These are phyloP conservation scores for Alentia gelatinosa DNA, from an alignment of 2,888 invertebrate genomes.

Conservation along the genomic window DNA sequence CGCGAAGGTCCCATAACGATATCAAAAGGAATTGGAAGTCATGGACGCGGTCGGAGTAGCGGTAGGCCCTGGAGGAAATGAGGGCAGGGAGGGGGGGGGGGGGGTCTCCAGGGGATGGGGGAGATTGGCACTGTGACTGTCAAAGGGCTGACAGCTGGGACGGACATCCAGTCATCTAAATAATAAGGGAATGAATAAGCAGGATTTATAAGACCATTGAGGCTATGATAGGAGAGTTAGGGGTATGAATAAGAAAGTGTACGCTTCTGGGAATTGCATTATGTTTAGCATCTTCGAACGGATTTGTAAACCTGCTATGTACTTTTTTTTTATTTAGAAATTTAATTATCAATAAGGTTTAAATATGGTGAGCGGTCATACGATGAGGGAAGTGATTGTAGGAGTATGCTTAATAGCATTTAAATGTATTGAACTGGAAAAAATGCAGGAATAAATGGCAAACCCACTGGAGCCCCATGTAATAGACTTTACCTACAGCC, in stretches of 20 bases:
- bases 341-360: no score
- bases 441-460: no score
- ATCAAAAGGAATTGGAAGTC: slow-evolving; percentile 26
- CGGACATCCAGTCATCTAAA: not conserved
- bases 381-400: no score
- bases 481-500: no score
- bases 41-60: not conserved
- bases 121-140: not conserved
- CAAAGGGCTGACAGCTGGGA: not conserved
- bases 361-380: no score
- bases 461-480: no score
- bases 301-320: no score
- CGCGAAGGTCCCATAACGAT: not conserved
- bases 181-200: not conserved
- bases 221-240: not conserved
- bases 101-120: not conserved
- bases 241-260: not conserved
- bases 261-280: no score
- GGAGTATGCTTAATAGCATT: no score
- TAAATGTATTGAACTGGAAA: no score
- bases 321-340: no score
- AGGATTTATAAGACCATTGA: not conserved
- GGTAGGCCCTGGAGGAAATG: not conserved
- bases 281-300: no score
- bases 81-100: not conserved